Base-by-base conservation (phyloP, 2,888 invertebrate species). In the Drosophila pullipes region DNA sequence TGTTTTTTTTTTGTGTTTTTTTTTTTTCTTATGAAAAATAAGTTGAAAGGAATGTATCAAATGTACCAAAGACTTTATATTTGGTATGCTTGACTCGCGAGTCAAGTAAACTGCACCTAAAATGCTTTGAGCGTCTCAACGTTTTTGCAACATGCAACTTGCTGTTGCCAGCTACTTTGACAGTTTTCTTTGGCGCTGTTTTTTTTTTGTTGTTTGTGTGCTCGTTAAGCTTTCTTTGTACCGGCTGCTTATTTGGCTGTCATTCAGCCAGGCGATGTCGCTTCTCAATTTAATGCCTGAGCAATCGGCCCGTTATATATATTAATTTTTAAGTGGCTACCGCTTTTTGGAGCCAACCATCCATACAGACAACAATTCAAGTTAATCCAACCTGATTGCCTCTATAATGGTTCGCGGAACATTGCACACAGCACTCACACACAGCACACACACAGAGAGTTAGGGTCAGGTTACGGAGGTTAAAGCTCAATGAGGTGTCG, bases 401-500 rank as follows among this genome's bases (percentile, higher is more conserved):
- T 68, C 83, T 76, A 79, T 86, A 86, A 85, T 85, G 85, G 73
- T 63, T 81, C 70, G 69, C 81, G 76, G 81, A 68, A 79, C 85
- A 83, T 83, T 81, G 81, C 74, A 77, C 81, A 39, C 25, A 3
- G 11, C 3, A 31, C 33, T n/a, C 2, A 39, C 30, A 28, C n/a
- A 33, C 28, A 53, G 30, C 2, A 49, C 30, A 28, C n/a, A 33
- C 28, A 55, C 22, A 37, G 41, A 50, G 35, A 73, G 55, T 35
- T 63, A 65, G 59, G 60, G 63, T 71, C 62, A 66, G 84, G 85
- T 75, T 71, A 85, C 75, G 82, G 81, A 81, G 85, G 78, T 87
- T 87, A 78, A 82, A 70, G 83, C 83, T 69, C 87, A 85, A 85
- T 87, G 85, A 85, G 83, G 82, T 85, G 85, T 83, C 58, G 80